A percentile compares a stretch with the other conserved stretches of the same genome.
Evolutionary conservation across 2,797 vertebrate species (phyloP).

Genomic region (Cetoscarus ocellatus): DNA sequence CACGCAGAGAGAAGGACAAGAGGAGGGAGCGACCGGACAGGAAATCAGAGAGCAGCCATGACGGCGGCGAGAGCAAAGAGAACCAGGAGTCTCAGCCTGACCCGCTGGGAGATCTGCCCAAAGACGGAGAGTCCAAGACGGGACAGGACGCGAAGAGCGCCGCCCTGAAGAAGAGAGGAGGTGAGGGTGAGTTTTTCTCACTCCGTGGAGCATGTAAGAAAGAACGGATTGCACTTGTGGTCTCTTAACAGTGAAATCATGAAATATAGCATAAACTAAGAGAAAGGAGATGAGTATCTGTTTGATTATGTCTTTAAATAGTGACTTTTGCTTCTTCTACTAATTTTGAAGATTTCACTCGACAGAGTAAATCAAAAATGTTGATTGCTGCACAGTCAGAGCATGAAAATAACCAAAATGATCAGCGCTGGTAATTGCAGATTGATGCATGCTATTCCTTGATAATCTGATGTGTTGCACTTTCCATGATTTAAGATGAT

Average conservation of each 20-base stretch:
- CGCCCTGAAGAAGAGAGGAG: conserved; percentile 90
- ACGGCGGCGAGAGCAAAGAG: conserved; percentile 83
- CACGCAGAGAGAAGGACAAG: conserved; percentile 86
- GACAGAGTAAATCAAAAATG: neutral
- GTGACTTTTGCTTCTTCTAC: too few species aligned
- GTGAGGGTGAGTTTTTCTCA: conserved; percentile 67
- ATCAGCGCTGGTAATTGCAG: conserved; percentile 1
- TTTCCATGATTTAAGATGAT: conserved; percentile 12
- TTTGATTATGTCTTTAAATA: too few species aligned
- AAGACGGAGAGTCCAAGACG: conserved; percentile 70
- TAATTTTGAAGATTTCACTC: neutral
- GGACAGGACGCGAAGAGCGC: conserved; percentile 80
- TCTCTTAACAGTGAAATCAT: conserved; percentile 13
- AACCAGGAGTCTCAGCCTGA: conserved; percentile 85
- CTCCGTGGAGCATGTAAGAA: neutral
- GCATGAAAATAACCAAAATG: conserved; percentile 46
- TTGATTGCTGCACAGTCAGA: conserved; percentile 3
- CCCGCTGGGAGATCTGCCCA: conserved; percentile 77
- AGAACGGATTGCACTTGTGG: conserved; percentile 2
- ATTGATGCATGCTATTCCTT: conserved; percentile 59
- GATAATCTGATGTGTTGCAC: conserved; percentile 14
- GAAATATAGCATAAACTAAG: too few species aligned
- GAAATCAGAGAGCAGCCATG: conserved; percentile 81
- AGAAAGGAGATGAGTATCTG: too few species aligned
- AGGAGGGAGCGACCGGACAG: conserved; percentile 83